Percentiles rank a stretch among this genome's conserved stretches.
Conservation (phyloP, 2,888 invertebrate species). For the Eilema sororculum region DNA sequence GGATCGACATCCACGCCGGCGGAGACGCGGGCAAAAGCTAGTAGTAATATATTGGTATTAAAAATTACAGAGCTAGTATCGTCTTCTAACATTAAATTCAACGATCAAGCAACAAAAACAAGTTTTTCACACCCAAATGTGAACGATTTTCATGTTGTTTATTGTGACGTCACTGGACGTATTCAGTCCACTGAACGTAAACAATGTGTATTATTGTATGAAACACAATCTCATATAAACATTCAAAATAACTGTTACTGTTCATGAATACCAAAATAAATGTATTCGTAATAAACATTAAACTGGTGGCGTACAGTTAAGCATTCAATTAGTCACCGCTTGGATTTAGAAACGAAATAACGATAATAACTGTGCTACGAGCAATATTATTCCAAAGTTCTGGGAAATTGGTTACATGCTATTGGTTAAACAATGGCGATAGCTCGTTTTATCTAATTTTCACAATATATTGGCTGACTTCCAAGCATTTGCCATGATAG, state of each 20-base stretch:
- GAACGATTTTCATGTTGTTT: conserved; percentile 34
- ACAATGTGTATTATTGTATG: conserved; percentile 38
- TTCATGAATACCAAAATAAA: conserved; percentile 61
- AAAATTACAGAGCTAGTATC: neutral
- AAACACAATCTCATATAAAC: conserved; percentile 43
- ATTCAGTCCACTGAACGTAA: conserved; percentile 34
- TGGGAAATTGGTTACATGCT: conserved; percentile 55
- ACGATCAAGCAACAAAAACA: neutral
- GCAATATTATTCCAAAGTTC: conserved; percentile 48
- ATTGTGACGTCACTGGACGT: conserved; percentile 23
- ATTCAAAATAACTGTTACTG: conserved; percentile 50
- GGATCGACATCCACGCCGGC: too few relatives aligned
- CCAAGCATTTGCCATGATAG: conserved; percentile 73
- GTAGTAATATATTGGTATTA: neutral
- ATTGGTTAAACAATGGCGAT: conserved; percentile 70
- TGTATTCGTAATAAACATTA: conserved; percentile 57
- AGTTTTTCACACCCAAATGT: conserved; percentile 4
- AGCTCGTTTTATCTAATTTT: conserved; percentile 59
- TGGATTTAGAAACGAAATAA: conserved; percentile 54
- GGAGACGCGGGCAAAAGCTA: too few relatives aligned
- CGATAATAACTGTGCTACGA: conserved; percentile 49
- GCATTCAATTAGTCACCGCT: conserved; percentile 60
- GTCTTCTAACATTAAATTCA: neutral
- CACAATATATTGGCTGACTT: conserved; percentile 71
- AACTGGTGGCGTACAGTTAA: conserved; percentile 47